phyloP scores from a whole-genome alignment of 2,113 vertebrate genomes.

The Petroica traversi region DNA sequence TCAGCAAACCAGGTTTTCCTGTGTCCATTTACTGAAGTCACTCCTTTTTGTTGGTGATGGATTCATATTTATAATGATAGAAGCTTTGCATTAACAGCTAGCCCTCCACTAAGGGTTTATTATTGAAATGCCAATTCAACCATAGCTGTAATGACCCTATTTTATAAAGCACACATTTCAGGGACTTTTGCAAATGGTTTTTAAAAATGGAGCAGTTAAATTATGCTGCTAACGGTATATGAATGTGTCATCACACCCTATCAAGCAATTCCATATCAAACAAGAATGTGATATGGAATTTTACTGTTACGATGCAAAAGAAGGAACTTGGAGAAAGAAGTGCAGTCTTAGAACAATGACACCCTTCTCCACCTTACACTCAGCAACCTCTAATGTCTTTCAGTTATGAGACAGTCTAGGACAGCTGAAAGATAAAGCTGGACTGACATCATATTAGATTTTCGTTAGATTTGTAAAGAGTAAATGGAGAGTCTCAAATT shows the following conservation, averaged over 20 bases:
- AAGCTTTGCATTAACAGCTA: constrained; percentile 46
- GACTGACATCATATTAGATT: background rate
- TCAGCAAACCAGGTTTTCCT: background rate
- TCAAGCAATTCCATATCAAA: constrained; percentile 49
- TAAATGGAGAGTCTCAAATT: background rate
- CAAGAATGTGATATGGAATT: background rate
- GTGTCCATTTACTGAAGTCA: background rate
- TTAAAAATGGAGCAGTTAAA: constrained; percentile 54
- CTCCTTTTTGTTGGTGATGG: constrained; percentile 7
- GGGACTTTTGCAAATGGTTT: constrained; percentile 43
- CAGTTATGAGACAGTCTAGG: background rate
- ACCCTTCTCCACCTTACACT: background rate
- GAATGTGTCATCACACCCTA: constrained; percentile 58
- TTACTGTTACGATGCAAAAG: background rate
- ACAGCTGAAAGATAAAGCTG: background rate
- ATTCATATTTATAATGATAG: background rate
- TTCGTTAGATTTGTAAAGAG: background rate
- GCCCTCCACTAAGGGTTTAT: constrained; percentile 37
- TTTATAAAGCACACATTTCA: constrained; percentile 50
- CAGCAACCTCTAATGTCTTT: background rate
- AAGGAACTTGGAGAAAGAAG: background rate
- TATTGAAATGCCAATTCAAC: constrained; percentile 45
- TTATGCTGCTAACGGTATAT: constrained; percentile 36
- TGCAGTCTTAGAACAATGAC: background rate
- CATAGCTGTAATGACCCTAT: constrained; percentile 41